Percentiles rank a stretch among this genome's conserved stretches.
Conservation (phyloP, 2,113 vertebrate genomes). For the Delphinus delphis region DNA sequence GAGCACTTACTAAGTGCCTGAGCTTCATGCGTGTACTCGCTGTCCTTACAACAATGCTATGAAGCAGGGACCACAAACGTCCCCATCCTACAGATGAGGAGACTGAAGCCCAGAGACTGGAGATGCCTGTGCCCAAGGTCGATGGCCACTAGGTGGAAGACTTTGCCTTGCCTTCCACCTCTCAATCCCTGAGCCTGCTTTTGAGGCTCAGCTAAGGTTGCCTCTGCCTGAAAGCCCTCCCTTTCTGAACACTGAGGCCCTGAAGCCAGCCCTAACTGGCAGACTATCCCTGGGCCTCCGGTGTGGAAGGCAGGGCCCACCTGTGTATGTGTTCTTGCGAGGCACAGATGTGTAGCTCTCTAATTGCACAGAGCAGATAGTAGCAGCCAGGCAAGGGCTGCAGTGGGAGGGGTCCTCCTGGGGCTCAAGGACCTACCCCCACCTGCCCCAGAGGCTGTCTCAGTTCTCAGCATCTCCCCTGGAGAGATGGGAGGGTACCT, state of each 20-base stretch:
- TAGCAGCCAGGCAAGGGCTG: background rate
- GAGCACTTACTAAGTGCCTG: background rate
- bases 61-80: background rate
- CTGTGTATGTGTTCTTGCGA: background rate
- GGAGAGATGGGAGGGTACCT: background rate
- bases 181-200: background rate
- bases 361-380: background rate
- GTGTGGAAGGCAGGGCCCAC: background rate
- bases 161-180: background rate
- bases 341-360: background rate
- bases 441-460: background rate
- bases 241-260: background rate
- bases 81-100: conserved; percentile 20
- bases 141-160: conserved; percentile 49
- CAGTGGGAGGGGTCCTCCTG: accelerated
- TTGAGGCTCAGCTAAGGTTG: background rate
- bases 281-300: background rate
- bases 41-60: background rate
- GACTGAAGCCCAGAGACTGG: background rate
- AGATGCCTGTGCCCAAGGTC: background rate
- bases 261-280: background rate
- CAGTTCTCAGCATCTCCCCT: background rate
- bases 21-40: background rate
- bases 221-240: conserved; percentile 1
- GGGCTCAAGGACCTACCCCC: background rate